Evolutionary conservation across 2,113 vertebrate genomes (phyloP), one percentile per base, ranked within the genome.

Genomic region (Pseudois nayaur): DNA sequence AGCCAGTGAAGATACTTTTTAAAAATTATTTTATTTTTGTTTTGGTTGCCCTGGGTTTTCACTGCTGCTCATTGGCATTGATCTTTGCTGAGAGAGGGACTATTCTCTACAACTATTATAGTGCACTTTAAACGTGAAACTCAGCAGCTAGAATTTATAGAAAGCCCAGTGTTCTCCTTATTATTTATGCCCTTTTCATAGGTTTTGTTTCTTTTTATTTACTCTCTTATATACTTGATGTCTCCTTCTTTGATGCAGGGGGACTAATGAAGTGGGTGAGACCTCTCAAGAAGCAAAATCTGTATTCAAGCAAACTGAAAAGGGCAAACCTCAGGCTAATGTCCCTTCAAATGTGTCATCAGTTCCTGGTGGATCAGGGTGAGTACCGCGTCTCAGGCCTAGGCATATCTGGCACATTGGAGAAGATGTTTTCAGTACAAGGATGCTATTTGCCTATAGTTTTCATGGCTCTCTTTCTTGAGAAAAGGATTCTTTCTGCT

Each of bases 211-310:
- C 15, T 91, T 52, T 91, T 31, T 52, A 48, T 50, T 85, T 82
- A 40, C 71, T 29, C 21, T 92, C 48, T 89, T 93, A 86, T 60
- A 98, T 81, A 40, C 21, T 93, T 92, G 12, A 60, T 45, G 10
- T 97, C 36, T 96, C 76, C 97, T 92, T 95, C 23, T 64, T 36
- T n/a, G 95, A 55, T 54, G 97, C 98, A 99, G 99, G 98, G 99
- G 99, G 81, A 99, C 99, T 84, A 99, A 99, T 98, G 99, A 99
- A 98, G 99, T 99, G 9, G 99, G 99, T 19, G 99, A 99, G 15
- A 97, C 99, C 87, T 99, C 99, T 52, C 99, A 98, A 97, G 99
- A 99, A 98, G 99, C 99, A 4, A 99, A 99, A 97, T 99, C 91
- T 86, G 99, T 99, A 79, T 98, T 99, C 88, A 99, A 99, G 97